Evolutionary conservation across 2,797 vertebrate genomes (phyloP).

Genomic region (Bothrops alternatus): DNA sequence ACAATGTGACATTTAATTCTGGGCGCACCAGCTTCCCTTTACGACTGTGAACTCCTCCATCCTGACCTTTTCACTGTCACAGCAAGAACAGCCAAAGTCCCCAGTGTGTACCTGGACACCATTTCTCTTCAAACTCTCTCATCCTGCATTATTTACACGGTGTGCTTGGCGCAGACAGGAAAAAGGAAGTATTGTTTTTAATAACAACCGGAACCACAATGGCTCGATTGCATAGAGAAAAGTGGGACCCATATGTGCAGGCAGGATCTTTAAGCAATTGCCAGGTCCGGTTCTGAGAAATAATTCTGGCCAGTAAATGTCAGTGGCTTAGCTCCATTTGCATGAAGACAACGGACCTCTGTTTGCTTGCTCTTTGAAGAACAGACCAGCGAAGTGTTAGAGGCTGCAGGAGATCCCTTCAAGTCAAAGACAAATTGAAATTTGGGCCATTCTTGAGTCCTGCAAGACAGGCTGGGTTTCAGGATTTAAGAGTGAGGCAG

Average conservation of each 20-base stretch:
- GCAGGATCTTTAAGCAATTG: neutral
- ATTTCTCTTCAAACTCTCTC: neutral
- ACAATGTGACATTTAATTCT: neutral
- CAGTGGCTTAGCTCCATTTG: neutral
- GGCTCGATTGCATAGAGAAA: neutral
- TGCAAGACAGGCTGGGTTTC: neutral
- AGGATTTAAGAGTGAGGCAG: neutral
- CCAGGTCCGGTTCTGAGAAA: neutral
- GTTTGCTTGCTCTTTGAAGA: neutral
- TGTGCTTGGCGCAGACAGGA: neutral
- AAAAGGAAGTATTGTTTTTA: slow-evolving; percentile 11
- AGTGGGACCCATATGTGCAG: too few relatives aligned
- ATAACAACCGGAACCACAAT: neutral
- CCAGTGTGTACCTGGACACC: neutral
- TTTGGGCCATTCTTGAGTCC: neutral
- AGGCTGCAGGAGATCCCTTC: neutral
- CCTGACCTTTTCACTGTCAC: neutral
- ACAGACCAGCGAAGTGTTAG: neutral
- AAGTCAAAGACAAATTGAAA: neutral
- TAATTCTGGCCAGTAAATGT: neutral
- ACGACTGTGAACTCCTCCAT: neutral
- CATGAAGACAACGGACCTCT: neutral
- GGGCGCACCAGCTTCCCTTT: neutral
- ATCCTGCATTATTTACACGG: neutral
- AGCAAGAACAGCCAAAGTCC: neutral